Percentiles rank a stretch among this genome's conserved stretches.
phyloP scores from a whole-genome alignment of 2,113 vertebrate species.

The Sitta europaea region DNA sequence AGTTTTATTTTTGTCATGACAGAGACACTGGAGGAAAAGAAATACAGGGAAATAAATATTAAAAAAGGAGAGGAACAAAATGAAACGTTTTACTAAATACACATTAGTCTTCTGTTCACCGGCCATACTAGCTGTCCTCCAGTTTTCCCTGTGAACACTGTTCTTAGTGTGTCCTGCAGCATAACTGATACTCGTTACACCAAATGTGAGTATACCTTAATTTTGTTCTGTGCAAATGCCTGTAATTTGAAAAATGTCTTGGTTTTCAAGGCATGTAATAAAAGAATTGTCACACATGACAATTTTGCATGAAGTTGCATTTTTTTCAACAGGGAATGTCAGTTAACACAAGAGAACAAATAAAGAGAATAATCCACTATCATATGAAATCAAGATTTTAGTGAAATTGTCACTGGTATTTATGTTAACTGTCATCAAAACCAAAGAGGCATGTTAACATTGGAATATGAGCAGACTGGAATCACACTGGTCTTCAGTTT shows the following conservation, averaged over 20 bases:
- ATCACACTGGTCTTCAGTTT: constrained; percentile 25
- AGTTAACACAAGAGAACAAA: not conserved
- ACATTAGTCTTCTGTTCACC: not conserved
- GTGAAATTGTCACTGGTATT: constrained; percentile 66
- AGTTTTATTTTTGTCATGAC: not conserved
- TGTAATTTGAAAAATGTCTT: constrained; percentile 32
- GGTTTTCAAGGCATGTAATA: not conserved
- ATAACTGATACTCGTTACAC: not conserved
- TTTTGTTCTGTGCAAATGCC: not conserved
- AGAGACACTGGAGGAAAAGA: not conserved
- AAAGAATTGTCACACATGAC: not conserved
- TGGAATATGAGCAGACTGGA: not conserved
- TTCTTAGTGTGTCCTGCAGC: not conserved
- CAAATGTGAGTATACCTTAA: not conserved
- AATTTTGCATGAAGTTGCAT: constrained; percentile 21
- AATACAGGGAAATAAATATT: not conserved
- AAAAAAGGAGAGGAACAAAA: not conserved
- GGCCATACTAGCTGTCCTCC: not conserved
- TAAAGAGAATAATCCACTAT: constrained; percentile 26
- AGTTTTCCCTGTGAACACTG: not conserved
- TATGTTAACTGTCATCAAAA: constrained; percentile 47
- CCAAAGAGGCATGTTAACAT: constrained; percentile 32
- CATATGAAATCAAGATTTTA: constrained; percentile 45
- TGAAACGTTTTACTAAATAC: not conserved
- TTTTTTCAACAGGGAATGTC: not conserved